Conservation (phyloP, 2,113 vertebrate species). For the Sakesphorus luctuosus region DNA sequence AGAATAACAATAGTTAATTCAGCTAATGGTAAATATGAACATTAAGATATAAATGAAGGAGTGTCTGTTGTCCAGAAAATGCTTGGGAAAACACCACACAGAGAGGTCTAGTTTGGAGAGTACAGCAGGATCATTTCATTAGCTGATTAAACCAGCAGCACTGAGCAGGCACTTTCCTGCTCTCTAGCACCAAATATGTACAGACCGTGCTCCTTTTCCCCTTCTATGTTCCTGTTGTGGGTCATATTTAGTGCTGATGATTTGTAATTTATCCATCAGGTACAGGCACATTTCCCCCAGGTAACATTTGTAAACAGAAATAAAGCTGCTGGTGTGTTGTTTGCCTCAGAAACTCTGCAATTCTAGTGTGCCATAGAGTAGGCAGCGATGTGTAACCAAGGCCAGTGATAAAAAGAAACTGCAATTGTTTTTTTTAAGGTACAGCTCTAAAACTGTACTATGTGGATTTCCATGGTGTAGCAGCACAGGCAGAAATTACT, state of each 20-base stretch:
- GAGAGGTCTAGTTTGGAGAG: not conserved
- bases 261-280: slow-evolving; percentile 67
- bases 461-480: slow-evolving; percentile 34
- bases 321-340: slow-evolving; percentile 55
- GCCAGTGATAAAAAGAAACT: slow-evolving; percentile 66
- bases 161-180: not conserved
- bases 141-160: not conserved
- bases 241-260: slow-evolving; percentile 51
- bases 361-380: slow-evolving; percentile 17
- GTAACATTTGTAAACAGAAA: slow-evolving; percentile 72
- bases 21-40: not conserved
- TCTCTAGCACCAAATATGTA: not conserved
- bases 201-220: not conserved
- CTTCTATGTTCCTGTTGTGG: slow-evolving; percentile 9
- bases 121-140: not conserved
- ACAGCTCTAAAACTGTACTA: slow-evolving; percentile 23
- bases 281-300: slow-evolving; percentile 65
- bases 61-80: not conserved
- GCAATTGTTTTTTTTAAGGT: slow-evolving; percentile 34
- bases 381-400: slow-evolving; percentile 54
- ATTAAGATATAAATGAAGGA: not conserved
- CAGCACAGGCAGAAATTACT: slow-evolving; percentile 22
- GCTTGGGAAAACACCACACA: not conserved
- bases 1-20: not conserved
- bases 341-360: slow-evolving; percentile 62